Percentiles rank a stretch among this genome's conserved stretches.
phyloP scores from a whole-genome alignment of 2,797 vertebrate species.

The Thamnophis elegans region DNA sequence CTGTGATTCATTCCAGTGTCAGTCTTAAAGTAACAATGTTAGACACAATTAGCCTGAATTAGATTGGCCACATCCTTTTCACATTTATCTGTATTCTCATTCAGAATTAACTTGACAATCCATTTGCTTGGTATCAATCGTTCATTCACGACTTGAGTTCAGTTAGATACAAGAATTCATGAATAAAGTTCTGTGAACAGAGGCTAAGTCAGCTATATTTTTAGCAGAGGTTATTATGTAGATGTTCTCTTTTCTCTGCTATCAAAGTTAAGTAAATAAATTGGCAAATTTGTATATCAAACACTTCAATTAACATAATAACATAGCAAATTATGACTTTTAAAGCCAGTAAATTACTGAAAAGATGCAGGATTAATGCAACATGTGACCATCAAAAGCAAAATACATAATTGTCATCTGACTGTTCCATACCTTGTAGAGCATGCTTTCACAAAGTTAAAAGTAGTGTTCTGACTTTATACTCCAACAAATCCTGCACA shows the following conservation, averaged over 20 bases:
- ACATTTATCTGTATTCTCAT: constrained; percentile 17
- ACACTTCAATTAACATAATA: background rate
- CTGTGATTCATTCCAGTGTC: constrained; percentile 33
- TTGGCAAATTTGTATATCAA: background rate
- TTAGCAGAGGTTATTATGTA: background rate
- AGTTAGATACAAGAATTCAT: background rate
- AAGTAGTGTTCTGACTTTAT: background rate
- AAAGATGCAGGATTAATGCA: background rate
- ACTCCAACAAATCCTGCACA: background rate
- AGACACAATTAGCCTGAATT: constrained; percentile 36
- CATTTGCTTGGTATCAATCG: background rate
- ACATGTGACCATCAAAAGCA: background rate
- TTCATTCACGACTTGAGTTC: constrained; percentile 6
- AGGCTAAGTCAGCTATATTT: background rate
- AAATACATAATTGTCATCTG: background rate
- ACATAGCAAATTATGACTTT: background rate
- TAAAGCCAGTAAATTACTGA: background rate
- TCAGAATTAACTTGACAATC: constrained; percentile 11
- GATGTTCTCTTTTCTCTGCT: background rate
- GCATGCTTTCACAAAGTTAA: background rate
- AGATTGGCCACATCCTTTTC: constrained; percentile 26
- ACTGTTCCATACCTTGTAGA: background rate
- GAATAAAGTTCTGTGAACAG: background rate
- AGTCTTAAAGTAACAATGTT: constrained; percentile 29
- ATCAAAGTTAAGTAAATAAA: background rate